These are phyloP conservation scores for Musca domestica DNA, from an alignment of 1,140 invertebrate species.

Conservation along the genomic window DNA sequence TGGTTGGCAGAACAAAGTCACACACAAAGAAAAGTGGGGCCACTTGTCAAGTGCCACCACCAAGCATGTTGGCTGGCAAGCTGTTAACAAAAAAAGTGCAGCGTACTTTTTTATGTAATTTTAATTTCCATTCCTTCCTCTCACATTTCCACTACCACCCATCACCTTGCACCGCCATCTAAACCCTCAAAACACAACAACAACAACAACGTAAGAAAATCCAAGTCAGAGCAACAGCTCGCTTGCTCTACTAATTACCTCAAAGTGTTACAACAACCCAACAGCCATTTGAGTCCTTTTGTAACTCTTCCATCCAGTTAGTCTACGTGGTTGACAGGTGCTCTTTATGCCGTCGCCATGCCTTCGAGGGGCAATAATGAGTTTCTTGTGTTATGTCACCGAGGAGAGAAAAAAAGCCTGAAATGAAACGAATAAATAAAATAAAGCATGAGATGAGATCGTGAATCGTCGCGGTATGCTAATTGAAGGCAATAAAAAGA, in stretches of 20 bases:
- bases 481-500: slow-evolving; percentile 1
- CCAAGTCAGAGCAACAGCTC: not conserved
- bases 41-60: slow-evolving; percentile 10
- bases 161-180: not conserved
- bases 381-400: slow-evolving; percentile 17
- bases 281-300: slow-evolving; percentile 8
- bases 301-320: not conserved
- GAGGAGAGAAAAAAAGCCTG: not conserved
- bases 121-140: not conserved
- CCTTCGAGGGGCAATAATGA: slow-evolving; percentile 1
- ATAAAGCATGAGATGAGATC: no score
- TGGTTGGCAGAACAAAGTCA: not conserved
- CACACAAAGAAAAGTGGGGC: not conserved
- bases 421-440: no score
- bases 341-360: not conserved
- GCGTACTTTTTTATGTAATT: slow-evolving; percentile 1
- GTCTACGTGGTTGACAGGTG: not conserved
- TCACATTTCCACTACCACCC: not conserved
- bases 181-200: slow-evolving; percentile 11
- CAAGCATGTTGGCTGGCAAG: not conserved
- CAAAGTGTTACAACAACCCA: slow-evolving; percentile 25
- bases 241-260: slow-evolving; percentile 24
- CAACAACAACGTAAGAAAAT: not conserved
- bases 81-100: slow-evolving; percentile 1
- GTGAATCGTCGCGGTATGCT: no score